Evolutionary conservation across 2,113 vertebrate species (phyloP), one percentile per base, ranked within the genome.

Genomic region (Peucedramus taeniatus): DNA sequence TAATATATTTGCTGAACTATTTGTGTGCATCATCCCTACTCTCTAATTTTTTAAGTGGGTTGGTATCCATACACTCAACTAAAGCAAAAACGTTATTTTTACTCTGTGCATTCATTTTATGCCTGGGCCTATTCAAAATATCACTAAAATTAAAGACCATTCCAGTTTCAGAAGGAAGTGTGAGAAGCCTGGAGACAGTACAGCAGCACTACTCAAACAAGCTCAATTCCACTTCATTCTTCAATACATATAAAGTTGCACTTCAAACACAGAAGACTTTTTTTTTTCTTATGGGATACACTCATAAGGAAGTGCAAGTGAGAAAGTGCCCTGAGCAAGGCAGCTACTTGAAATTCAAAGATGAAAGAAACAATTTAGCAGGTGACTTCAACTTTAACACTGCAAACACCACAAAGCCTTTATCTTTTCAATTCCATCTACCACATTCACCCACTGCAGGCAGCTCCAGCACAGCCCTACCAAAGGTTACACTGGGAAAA

Each of bases 341-440:
- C 39, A 88, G 42, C 64, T 68, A 40, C 56, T 83, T 75, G 68
- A 89, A 95, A 83, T 49, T 70, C 51, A 74, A 64, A 82, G 68
- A 92, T 68, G 71, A 95, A 94, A 83, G 85, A 19, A 89, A 44
- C n/a, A 37, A 64, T 81, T 91, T 90, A 83, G 16, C 63, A 90
- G 57, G 59, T 63, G 64, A 57, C 35, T 91, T 69, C 59, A 88
- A 60, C 42, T 69, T 80, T 15, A 75, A 26, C 28, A 56, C 14
- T 39, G 53, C 2, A 10, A 74, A 59, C 40, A 54, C 71, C 60
- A 77, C 28, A 27, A 50, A 86, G 63, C 40, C 76, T 94, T 90
- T 84, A 81, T 79, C 79, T 94, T 69, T 56, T 9, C 54, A 44
- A 2, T 69, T 80, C 74, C 40, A 15, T 7, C 1, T 47, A 47